A percentile compares a stretch with the other conserved stretches of the same genome.
phyloP scores from a whole-genome alignment of 2,888 invertebrate genomes.

The Ariolimax columbianus region DNA sequence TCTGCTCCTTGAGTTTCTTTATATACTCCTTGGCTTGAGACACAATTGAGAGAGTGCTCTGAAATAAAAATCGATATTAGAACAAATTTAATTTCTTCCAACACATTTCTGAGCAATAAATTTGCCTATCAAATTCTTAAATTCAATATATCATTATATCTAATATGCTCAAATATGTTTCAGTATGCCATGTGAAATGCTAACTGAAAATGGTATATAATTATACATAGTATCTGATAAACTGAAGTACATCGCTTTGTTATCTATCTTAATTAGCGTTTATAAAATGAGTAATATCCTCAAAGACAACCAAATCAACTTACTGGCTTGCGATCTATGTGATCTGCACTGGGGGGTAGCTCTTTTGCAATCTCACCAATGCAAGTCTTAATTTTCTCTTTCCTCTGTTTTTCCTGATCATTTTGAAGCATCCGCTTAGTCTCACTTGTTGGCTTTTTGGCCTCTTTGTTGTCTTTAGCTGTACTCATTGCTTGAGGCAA shows the following conservation, averaged over 20 bases:
- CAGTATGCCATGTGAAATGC: too few species aligned
- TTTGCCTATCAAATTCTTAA: too few species aligned
- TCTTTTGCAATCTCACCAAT: slow-evolving; percentile 52
- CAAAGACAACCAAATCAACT: not conserved
- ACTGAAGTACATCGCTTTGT: too few species aligned
- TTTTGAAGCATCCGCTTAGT: slow-evolving; percentile 46
- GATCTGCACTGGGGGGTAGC: slow-evolving; percentile 50
- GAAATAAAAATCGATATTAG: slow-evolving; percentile 13
- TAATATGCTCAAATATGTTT: too few species aligned
- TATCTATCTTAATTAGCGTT: too few species aligned
- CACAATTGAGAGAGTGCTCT: slow-evolving; percentile 52
- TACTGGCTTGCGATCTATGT: slow-evolving; percentile 51
- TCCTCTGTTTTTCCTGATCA: slow-evolving; percentile 52
- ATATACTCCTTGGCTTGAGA: slow-evolving; percentile 51
- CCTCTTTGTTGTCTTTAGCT: slow-evolving; percentile 41
- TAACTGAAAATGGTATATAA: too few species aligned
- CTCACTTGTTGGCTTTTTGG: slow-evolving; percentile 47
- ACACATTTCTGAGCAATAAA: too few species aligned
- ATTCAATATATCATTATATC: too few species aligned
- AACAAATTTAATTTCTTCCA: not conserved
- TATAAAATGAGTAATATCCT: too few species aligned
- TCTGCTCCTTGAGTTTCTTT: slow-evolving; percentile 46
- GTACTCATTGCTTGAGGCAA: slow-evolving; percentile 41
- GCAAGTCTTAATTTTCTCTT: slow-evolving; percentile 52
- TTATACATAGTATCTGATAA: too few species aligned